Base-by-base conservation (phyloP, 2,113 vertebrate genomes). In the Thalassarche chlororhynchos region DNA sequence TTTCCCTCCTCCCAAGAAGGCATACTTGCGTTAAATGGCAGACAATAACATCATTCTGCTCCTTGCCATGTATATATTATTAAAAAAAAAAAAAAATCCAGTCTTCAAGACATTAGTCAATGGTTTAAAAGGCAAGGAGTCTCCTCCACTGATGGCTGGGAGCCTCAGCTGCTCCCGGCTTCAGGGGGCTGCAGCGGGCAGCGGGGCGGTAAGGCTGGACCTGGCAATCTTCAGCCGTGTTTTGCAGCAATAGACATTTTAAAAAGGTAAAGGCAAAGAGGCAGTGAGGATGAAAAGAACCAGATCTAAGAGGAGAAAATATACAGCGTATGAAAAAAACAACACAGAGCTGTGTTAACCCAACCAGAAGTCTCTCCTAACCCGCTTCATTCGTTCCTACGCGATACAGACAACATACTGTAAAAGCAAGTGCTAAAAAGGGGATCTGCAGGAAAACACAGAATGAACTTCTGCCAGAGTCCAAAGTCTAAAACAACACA, bases 301-400 rank as follows among this genome's bases (percentile, higher is more conserved):
- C 87, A 89, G 66, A 85, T 74, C 65, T 81, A 65, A 92, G 74
- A 82, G 87, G 32, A 82, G 72, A 85, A 94, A 96, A 87, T n/a
- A 86, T 13, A 80, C 19, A 84, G 64, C 40, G 46, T 42, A 66
- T 51, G 77, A 93, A 94, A 89, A 72, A 94, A 80, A 9, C 60
- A 89, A 60, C 40, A 76, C 69, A 87, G 65, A 74, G 85, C 46
- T 32, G 54, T 6, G 38, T 29, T 62, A 74, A 51, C n/a, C 66
- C 69, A 85, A 25, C 71, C 60, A 54, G 62, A 60, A 81, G 28
- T 38, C 38, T 66, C 84, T 54, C 58, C 36, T 60, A 62, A 77
- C 68, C 84, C 42, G 2, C 42, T 89, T 36, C 44, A 72, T 52
- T 34, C 10, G 0, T n/a, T n/a, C 54, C 91, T 47, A n/a, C 54